These are phyloP conservation scores for Potamilus streckersoni DNA, from an alignment of 1,140 invertebrate genomes.

Conservation along the genomic window DNA sequence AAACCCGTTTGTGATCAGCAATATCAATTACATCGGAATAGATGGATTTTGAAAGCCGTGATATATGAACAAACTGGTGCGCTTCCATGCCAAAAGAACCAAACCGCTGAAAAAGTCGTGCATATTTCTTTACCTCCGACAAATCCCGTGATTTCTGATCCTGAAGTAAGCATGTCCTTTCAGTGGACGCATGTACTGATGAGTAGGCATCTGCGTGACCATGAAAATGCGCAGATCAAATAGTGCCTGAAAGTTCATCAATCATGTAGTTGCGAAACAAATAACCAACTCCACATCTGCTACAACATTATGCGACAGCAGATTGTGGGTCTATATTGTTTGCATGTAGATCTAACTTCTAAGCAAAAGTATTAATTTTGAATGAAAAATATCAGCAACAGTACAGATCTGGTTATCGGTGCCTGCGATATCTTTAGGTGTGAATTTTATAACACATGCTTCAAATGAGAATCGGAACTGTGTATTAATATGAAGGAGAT, in stretches of 20 bases:
- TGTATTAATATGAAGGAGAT: no score
- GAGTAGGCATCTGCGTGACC: neutral
- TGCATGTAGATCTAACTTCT: no score
- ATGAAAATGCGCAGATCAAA: neutral
- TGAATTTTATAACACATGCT: no score
- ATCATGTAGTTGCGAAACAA: conserved; percentile 37
- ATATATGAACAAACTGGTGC: conserved; percentile 35
- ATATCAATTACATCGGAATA: conserved; percentile 42
- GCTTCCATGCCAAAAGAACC: conserved; percentile 36
- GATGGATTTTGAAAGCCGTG: conserved; percentile 34
- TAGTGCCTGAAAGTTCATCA: conserved; percentile 35
- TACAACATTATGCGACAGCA: no score
- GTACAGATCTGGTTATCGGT: no score
- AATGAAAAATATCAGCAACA: no score
- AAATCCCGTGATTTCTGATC: conserved; percentile 20
- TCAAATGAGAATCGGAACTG: no score
- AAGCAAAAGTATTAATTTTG: no score
- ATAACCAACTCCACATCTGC: no score
- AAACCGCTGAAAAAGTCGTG: conserved; percentile 30
- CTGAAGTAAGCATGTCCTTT: conserved; percentile 23
- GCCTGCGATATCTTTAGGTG: no score
- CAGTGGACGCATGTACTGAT: neutral
- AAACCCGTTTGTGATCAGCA: conserved; percentile 29
- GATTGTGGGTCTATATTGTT: no score
- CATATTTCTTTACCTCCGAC: conserved; percentile 15